Conservation (phyloP, 92 coral and sea anemone genomes). For the Heteractis magnifica region DNA sequence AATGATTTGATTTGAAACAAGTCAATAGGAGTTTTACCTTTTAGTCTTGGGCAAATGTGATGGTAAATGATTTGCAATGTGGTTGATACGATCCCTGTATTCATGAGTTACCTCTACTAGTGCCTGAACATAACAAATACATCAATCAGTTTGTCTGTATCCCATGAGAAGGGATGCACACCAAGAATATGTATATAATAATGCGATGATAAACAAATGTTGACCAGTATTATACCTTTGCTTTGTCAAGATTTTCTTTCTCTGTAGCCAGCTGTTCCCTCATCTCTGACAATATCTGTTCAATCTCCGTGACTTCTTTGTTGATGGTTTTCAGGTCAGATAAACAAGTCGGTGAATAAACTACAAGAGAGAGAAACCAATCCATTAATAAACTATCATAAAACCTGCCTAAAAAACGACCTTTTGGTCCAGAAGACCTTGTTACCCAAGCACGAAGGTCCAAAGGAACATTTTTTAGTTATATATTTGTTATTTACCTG, state of each 20-base stretch:
- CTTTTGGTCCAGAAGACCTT: not conserved
- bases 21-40: slow-evolving; percentile 13
- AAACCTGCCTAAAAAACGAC: not conserved
- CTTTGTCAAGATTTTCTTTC: slow-evolving; percentile 49
- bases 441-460: not conserved
- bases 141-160: too few relatives aligned
- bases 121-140: slow-evolving; percentile 27
- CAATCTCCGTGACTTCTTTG: slow-evolving; percentile 73
- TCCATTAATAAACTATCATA: not conserved
- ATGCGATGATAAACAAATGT: too few relatives aligned
- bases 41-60: slow-evolving; percentile 72
- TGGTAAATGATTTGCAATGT: slow-evolving; percentile 74
- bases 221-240: slow-evolving; percentile 39
- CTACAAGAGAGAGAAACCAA: slow-evolving; percentile 25
- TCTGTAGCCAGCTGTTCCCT: slow-evolving; percentile 51
- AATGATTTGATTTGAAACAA: not conserved
- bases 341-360: slow-evolving; percentile 52
- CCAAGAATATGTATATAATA: not conserved
- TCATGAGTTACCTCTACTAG: slow-evolving; percentile 50
- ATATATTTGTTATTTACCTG: slow-evolving; percentile 50
- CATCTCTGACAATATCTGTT: slow-evolving; percentile 51
- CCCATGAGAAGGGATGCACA: not conserved
- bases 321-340: slow-evolving; percentile 64
- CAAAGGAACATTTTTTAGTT: not conserved
- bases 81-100: slow-evolving; percentile 62